Base-by-base conservation (phyloP, 1,140 invertebrate species). In the Geopemphigus sp. region DNA sequence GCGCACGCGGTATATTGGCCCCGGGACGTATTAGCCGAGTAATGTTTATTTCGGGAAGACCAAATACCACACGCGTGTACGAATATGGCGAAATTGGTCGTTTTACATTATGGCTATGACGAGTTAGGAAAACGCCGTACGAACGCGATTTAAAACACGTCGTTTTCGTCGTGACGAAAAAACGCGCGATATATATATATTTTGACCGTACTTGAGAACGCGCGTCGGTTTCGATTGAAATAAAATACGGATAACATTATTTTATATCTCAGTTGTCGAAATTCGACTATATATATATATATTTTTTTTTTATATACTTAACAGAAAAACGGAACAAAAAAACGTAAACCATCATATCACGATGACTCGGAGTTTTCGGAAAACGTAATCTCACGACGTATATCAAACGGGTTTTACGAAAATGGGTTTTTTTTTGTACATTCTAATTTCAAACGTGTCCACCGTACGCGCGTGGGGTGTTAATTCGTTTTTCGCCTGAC, bases 331-430 rank as follows among this genome's bases (percentile, higher is more conserved):
- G 32, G n/a, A 64, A 61, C 17, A 61, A 17, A 15, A 68, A 47
- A 47, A 22, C 22, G 22, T 24, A 26, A 15, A n/a, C 10, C 45
- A 26, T 22, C 39, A 17, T 50, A 53, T 70, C 68, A 14, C 47
- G 68, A 70, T 70, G 68, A 70, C 45, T 70, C 45, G 47, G n/a
- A 22, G 10, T 70, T 53, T 53, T 70, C 17, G 8, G 50, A 70
- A 70, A 70, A 70, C 66, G 47, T 70, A 70, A 53, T 70, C 24
- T 53, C 68, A 53, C 10, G 68, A 70, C 47, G 68, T 70, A 54
- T 68, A 26, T 47, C 22, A 53, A 70, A 70, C 24, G 6, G 47
- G 22, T 53, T 53, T 53, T 29, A 70, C 47, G 24, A 70, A 53
- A 70, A 53, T 53, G 12, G 24, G 22, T 70, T 53, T 70, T 70